Evolutionary conservation across 64 coral and sea anemone genomes (phyloP).

Genomic region (Montipora foliosa): DNA sequence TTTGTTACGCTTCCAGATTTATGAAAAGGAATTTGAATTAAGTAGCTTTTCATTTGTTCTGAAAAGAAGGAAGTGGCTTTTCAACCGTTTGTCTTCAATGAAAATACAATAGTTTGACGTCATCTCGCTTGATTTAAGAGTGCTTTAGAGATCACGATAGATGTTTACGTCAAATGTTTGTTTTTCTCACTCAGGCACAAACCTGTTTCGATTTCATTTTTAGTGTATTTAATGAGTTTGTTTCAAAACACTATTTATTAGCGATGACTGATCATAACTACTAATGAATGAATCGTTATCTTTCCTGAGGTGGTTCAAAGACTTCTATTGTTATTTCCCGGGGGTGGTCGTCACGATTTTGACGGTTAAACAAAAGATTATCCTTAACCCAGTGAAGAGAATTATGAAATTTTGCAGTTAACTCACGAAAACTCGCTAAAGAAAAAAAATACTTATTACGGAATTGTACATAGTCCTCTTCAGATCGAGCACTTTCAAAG

Average conservation of each 20-base stretch:
- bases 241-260: not conserved
- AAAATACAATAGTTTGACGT: constrained; percentile 7
- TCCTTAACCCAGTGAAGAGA: not conserved
- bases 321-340: not conserved
- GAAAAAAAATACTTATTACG: too few species aligned
- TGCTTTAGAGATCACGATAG: not conserved
- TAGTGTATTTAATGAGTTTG: not conserved
- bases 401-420: too few species aligned
- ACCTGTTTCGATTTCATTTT: not conserved
- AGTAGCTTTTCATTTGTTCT: not conserved
- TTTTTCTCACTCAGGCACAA: not conserved
- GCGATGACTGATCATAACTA: not conserved
- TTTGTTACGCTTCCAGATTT: not conserved
- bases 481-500: too few species aligned
- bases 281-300: not conserved
- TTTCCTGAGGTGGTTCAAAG: not conserved
- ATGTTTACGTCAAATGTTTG: not conserved
- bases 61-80: not conserved
- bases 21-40: not conserved
- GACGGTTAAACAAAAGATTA: not conserved
- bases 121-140: not conserved
- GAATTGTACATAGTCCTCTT: too few species aligned
- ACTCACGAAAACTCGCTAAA: too few species aligned
- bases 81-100: not conserved
- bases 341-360: not conserved